phyloP scores from a whole-genome alignment of 1,140 invertebrate genomes.

The Oppia nitens region DNA sequence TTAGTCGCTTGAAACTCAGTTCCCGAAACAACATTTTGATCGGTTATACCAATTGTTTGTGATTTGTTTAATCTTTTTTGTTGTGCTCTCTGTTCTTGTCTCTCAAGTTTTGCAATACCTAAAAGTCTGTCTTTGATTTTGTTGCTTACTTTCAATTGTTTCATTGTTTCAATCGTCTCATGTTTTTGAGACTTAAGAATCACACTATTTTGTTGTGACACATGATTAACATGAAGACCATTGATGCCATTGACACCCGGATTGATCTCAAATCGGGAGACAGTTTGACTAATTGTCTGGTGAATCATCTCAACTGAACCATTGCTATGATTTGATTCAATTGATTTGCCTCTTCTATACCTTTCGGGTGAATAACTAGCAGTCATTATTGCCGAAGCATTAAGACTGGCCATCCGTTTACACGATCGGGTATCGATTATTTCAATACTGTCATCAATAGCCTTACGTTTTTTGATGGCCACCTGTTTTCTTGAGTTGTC shows the following conservation, averaged over 20 bases:
- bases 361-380: conserved; percentile 60
- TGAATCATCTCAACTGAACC: background rate
- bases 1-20: background rate
- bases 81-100: background rate
- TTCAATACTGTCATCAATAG: conserved; percentile 18
- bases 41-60: background rate
- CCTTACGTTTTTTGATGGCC: conserved; percentile 5
- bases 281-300: background rate
- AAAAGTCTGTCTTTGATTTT: conserved; percentile 7
- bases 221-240: background rate
- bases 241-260: background rate
- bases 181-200: background rate
- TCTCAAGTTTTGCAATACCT: conserved; percentile 6
- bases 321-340: background rate
- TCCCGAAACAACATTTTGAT: background rate
- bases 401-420: conserved; percentile 79
- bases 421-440: conserved; percentile 32
- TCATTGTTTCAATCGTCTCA: conserved; percentile 4
- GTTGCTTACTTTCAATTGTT: conserved; percentile 1
- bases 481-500: background rate
- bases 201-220: background rate
- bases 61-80: background rate
- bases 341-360: background rate
- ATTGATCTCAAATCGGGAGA: background rate
- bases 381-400: conserved; percentile 75